Evolutionary conservation across 53 echinoderm and acorn worm species (phyloP).

Genomic region (Mesocentrotus franciscanus): DNA sequence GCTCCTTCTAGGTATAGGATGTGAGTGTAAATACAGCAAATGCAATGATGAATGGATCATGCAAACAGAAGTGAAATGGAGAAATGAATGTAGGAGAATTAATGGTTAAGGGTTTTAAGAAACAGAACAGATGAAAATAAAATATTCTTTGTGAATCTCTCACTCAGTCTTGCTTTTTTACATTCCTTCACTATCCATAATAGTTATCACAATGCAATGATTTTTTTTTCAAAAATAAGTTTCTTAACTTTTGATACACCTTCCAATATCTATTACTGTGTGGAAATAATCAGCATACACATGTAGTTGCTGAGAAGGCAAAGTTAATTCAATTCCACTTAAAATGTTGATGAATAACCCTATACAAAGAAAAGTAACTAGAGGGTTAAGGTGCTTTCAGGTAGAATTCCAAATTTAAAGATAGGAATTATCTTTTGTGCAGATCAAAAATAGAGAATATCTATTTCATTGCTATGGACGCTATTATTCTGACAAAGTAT

Average conservation of each 20-base stretch:
- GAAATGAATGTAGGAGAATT: not conserved
- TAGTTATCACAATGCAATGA: not conserved
- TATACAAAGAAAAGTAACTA: too few relatives aligned
- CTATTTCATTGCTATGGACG: too few relatives aligned
- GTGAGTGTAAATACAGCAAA: constrained; percentile 5
- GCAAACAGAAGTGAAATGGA: constrained; percentile 23
- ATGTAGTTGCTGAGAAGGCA: not conserved
- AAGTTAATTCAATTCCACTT: too few relatives aligned
- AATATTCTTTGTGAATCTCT: not conserved
- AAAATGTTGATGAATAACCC: too few relatives aligned
- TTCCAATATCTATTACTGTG: too few relatives aligned
- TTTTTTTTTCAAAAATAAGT: too few relatives aligned
- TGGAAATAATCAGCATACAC: not conserved
- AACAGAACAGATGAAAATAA: not conserved
- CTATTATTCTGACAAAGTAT: too few relatives aligned
- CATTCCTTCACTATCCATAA: not conserved
- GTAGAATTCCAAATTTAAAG: too few relatives aligned
- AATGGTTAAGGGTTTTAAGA: not conserved
- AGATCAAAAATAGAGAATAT: too few relatives aligned
- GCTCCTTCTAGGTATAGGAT: constrained; percentile 78
- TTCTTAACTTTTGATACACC: too few relatives aligned
- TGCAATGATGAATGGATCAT: constrained; percentile 4
- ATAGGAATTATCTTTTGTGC: too few relatives aligned
- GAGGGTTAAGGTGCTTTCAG: too few relatives aligned
- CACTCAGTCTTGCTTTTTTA: not conserved